Percentiles rank a stretch among this genome's conserved stretches.
Conservation (phyloP, 2,888 invertebrate genomes). For the Phyllotreta cruciferae region DNA sequence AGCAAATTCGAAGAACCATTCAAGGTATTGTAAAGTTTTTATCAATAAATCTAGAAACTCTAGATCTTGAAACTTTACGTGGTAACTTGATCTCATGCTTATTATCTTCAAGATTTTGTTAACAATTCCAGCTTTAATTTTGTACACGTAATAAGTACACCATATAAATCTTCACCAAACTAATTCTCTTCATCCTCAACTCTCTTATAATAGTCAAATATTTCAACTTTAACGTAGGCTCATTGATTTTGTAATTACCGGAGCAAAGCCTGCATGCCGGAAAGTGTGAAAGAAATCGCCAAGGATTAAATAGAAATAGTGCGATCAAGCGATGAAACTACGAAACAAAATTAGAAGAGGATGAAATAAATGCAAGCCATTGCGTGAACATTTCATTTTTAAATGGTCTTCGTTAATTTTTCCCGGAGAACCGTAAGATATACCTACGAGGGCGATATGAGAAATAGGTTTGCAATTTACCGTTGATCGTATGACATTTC, state of each 20-base stretch:
- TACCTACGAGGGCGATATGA: conserved; percentile 5
- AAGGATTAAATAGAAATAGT: conserved; percentile 15
- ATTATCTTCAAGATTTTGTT: too few relatives aligned
- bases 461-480: conserved; percentile 10
- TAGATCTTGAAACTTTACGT: too few relatives aligned
- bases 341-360: conserved; percentile 23
- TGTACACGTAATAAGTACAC: too few relatives aligned
- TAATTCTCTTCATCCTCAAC: too few relatives aligned
- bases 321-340: conserved; percentile 31
- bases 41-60: not conserved
- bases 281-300: conserved; percentile 16
- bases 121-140: too few relatives aligned
- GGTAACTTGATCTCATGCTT: too few relatives aligned
- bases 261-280: conserved; percentile 10
- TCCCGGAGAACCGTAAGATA: too few relatives aligned
- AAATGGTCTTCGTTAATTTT: conserved; percentile 10
- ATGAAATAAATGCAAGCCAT: conserved; percentile 24
- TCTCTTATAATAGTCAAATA: too few relatives aligned
- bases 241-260: not conserved
- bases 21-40: conserved; percentile 3
- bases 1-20: not conserved
- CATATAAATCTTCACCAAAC: too few relatives aligned
- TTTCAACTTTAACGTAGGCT: not conserved
- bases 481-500: conserved; percentile 55
- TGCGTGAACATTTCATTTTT: conserved; percentile 22